Evolutionary conservation across 2,888 invertebrate species (phyloP), one percentile per base, ranked within the genome.

Genomic region (Rhamphomyia laevipes): DNA sequence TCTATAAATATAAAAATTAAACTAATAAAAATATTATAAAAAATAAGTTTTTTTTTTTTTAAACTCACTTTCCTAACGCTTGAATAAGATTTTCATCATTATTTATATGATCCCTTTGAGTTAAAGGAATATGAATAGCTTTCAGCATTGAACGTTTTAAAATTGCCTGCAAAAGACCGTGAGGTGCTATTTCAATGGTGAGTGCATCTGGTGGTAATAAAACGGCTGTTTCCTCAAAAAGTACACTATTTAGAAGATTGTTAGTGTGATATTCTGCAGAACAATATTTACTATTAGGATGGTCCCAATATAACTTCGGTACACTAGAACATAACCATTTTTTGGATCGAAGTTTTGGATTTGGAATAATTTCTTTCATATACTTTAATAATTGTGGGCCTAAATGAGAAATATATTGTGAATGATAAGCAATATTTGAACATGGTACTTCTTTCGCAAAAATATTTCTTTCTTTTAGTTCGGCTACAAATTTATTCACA

Each of bases 191-290:
- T 66, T 83, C 83, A 53, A 84, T 73, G 21, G 76, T 73, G 42
- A 82, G 64, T 4, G 81, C 78, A 60, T 79, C 75, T 6, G 70
- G 62, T 2, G 82, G 82, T 40, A 84, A 70, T 53, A 77, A 72
- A 49, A 68, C 65, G 42, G 78, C 66, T 0, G 77, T 78, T 62
- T 82, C 82, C 59, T 81, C 77, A 74, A 80, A 57, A 66, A 78
- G 56, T 52, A 72, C 64, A 62, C 64, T 52, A 68, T 74, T 79
- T 67, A 86, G 68, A 17, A 89, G 73, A 64, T 90, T 91, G 63
- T 89, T 89, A 3, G 84, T 84, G 63, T 88, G 87, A 65, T 94
- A 94, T 58, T 87, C 87, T 7, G 92, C 84, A 0, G 89, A 89
- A 72, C 27, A 63, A 9, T 76, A 65, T 54, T 75, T 70, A 1